phyloP scores from a whole-genome alignment of 2,888 invertebrate genomes.

The Leptinotarsa juncta region DNA sequence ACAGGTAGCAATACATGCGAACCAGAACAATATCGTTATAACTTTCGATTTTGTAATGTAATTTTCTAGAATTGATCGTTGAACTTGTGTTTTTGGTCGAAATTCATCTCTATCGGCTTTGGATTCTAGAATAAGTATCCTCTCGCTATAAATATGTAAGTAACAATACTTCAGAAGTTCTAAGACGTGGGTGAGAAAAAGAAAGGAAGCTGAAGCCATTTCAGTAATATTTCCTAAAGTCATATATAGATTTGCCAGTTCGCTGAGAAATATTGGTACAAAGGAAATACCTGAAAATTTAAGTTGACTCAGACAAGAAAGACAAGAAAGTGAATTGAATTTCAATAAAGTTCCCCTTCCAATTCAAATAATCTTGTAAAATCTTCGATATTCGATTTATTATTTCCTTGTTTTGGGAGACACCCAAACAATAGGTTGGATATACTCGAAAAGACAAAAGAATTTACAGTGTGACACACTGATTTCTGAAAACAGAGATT shows the following conservation, averaged over 20 bases:
- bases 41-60: conserved; percentile 49
- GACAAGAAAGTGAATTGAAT: too few relatives aligned
- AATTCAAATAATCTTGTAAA: too few relatives aligned
- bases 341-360: too few relatives aligned
- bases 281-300: conserved; percentile 3
- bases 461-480: too few relatives aligned
- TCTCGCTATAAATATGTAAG: conserved; percentile 33
- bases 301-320: too few relatives aligned
- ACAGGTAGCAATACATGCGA: conserved; percentile 53
- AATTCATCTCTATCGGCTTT: conserved; percentile 46
- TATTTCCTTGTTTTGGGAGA: too few relatives aligned
- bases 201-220: conserved; percentile 43
- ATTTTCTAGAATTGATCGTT: conserved; percentile 46
- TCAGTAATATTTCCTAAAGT: conserved; percentile 26
- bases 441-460: too few relatives aligned
- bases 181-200: conserved; percentile 39
- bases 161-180: conserved; percentile 41
- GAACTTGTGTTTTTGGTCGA: conserved; percentile 50
- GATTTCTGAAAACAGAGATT: too few relatives aligned
- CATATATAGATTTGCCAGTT: conserved; percentile 28
- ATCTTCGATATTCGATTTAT: too few relatives aligned
- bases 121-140: conserved; percentile 39
- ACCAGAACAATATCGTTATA: conserved; percentile 52
- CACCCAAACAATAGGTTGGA: too few relatives aligned
- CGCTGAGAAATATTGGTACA: conserved; percentile 27